phyloP scores from a whole-genome alignment of 2,113 vertebrate genomes.

The Acrocephalus kingi region DNA sequence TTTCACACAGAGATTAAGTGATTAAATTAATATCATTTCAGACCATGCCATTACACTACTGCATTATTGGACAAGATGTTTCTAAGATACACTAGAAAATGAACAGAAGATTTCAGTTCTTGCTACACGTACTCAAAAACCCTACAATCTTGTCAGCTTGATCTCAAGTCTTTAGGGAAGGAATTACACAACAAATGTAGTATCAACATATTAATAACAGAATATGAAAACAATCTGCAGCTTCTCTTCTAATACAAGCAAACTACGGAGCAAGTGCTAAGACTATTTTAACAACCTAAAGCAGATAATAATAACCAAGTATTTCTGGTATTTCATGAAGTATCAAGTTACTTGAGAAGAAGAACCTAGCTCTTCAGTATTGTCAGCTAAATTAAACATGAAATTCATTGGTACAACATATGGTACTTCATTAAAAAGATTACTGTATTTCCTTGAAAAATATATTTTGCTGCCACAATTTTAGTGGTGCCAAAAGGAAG shows the following conservation, averaged over 20 bases:
- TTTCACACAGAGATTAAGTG: not conserved
- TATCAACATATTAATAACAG: not conserved
- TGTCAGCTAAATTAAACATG: not conserved
- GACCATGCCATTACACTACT: not conserved
- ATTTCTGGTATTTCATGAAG: not conserved
- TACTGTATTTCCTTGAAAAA: not conserved
- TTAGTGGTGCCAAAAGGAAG: not conserved
- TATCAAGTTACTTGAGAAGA: not conserved
- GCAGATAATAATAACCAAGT: not conserved
- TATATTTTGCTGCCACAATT: not conserved
- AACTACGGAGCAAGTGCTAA: not conserved
- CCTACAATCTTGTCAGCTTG: not conserved
- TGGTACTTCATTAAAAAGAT: not conserved
- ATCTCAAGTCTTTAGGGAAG: not conserved
- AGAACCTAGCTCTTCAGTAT: not conserved
- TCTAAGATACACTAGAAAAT: not conserved
- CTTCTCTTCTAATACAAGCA: not conserved
- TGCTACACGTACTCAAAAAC: not conserved
- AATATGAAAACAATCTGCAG: not conserved
- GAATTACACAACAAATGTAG: not conserved
- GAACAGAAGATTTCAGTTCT: not conserved
- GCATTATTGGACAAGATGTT: not conserved
- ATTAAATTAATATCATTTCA: slow-evolving; percentile 26
- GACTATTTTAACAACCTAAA: not conserved
- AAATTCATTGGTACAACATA: not conserved